Evolutionary conservation across 2,113 vertebrate species (phyloP).

Genomic region (Urocolius indicus): DNA sequence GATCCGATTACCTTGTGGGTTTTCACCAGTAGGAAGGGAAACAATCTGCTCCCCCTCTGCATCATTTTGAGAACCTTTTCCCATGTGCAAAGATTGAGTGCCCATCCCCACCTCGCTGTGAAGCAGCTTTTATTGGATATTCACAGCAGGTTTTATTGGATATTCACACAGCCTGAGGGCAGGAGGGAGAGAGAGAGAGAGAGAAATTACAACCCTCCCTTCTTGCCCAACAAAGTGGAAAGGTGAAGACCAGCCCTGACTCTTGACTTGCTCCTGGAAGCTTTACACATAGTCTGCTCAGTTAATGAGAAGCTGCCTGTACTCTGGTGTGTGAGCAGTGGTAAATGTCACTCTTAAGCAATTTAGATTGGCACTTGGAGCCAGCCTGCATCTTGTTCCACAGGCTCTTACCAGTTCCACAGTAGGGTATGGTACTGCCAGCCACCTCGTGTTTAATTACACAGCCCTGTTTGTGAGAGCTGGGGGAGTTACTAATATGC

Average conservation of each 20-base stretch:
- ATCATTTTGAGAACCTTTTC: neutral
- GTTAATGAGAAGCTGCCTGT: neutral
- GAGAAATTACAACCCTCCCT: neutral
- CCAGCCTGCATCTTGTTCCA: neutral
- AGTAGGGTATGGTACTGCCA: constrained; percentile 44
- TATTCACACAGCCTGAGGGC: neutral
- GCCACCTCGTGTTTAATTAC: neutral
- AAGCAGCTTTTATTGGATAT: neutral
- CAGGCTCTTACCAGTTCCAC: neutral
- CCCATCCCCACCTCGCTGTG: neutral
- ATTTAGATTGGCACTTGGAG: neutral
- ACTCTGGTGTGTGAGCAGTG: neutral
- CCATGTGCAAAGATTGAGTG: neutral
- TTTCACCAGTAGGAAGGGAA: neutral
- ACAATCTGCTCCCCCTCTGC: neutral
- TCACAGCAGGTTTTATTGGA: neutral
- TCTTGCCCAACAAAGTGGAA: neutral
- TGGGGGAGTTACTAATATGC: neutral
- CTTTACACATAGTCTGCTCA: neutral
- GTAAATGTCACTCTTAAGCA: neutral
- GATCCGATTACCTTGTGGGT: neutral
- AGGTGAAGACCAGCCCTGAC: neutral
- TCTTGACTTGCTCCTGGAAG: neutral
- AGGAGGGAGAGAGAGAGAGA: neutral
- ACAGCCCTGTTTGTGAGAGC: constrained; percentile 28